Evolutionary conservation across 2,888 invertebrate genomes (phyloP).

Genomic region (Xestoiulus laeticollis): DNA sequence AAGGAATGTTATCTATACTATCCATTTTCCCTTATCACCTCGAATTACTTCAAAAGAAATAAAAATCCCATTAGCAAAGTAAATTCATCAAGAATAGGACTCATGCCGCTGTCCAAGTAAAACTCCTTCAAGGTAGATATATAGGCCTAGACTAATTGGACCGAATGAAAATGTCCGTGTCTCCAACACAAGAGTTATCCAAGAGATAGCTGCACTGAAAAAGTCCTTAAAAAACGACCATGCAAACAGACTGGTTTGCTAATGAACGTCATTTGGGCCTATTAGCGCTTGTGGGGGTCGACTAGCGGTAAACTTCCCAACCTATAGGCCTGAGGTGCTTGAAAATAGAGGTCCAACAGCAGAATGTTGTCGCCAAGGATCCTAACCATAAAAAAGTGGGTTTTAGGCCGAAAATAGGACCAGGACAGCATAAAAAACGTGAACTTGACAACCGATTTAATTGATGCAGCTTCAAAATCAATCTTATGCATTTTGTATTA

Average conservation of each 20-base stretch:
- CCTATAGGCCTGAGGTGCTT: neutral
- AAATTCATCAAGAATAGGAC: neutral
- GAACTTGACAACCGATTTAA: neutral
- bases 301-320: conserved; percentile 32
- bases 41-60: conserved; percentile 21
- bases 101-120: neutral
- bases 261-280: too few species aligned
- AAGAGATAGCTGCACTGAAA: neutral
- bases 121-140: neutral
- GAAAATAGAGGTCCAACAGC: neutral
- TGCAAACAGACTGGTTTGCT: too few species aligned
- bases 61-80: conserved; percentile 27
- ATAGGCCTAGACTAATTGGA: conserved; percentile 1
- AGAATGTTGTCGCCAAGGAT: neutral
- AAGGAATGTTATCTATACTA: conserved; percentile 6
- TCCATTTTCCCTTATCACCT: conserved; percentile 24
- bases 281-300: too few species aligned
- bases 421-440: neutral
- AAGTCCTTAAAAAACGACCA: too few species aligned
- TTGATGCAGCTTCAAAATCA: neutral
- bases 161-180: neutral
- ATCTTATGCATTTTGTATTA: neutral
- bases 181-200: neutral
- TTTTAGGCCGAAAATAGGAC: neutral
- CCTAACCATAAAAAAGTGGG: neutral